Evolutionary conservation across 2,888 invertebrate species (phyloP).

Genomic region (Polyploca ridens): DNA sequence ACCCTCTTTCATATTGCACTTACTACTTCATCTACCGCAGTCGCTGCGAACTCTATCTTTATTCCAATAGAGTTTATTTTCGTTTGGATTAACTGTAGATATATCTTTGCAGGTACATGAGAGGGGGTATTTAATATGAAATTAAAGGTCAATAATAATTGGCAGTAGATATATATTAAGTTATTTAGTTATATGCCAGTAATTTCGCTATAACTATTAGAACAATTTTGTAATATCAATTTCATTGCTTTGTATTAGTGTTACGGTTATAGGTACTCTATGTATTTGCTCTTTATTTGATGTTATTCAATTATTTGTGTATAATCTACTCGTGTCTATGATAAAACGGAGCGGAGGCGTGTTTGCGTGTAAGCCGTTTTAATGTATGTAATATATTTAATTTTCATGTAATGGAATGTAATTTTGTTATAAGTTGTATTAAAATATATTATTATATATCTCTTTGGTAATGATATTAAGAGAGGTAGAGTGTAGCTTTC

Average conservation of each 20-base stretch:
- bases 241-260: slow-evolving; percentile 43
- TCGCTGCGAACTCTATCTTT: slow-evolving; percentile 12
- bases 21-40: slow-evolving; percentile 28
- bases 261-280: slow-evolving; percentile 31
- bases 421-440: neutral
- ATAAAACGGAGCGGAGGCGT: neutral
- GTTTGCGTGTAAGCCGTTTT: neutral
- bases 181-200: slow-evolving; percentile 71
- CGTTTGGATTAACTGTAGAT: neutral
- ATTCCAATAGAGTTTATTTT: slow-evolving; percentile 13
- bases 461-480: neutral
- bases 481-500: too few relatives aligned
- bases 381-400: neutral
- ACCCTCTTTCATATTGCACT: slow-evolving; percentile 36
- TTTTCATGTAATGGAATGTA: neutral
- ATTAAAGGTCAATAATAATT: slow-evolving; percentile 38
- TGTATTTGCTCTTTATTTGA: slow-evolving; percentile 37
- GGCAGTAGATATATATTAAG: slow-evolving; percentile 61
- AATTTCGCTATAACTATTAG: slow-evolving; percentile 70
- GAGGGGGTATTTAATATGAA: slow-evolving; percentile 45
- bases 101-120: slow-evolving; percentile 26
- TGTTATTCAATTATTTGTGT: slow-evolving; percentile 28
- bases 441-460: neutral
- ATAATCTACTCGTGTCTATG: neutral
- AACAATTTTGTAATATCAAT: slow-evolving; percentile 70